Evolutionary conservation across 2,113 vertebrate genomes (phyloP), one percentile per base, ranked within the genome.

Genomic region (Zingel zingel): DNA sequence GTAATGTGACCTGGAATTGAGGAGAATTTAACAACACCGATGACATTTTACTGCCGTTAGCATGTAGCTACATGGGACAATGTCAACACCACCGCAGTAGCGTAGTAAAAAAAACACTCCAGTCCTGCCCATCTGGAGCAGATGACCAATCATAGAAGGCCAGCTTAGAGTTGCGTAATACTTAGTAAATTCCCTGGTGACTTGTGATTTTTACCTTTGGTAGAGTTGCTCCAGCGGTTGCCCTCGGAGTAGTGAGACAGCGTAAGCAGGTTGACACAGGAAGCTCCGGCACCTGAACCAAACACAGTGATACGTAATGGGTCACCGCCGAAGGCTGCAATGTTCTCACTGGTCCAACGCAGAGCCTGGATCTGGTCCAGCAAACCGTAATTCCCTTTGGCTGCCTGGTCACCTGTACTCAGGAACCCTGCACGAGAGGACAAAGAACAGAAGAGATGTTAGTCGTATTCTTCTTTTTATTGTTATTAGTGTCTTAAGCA

Each of bases 211-310:
- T 95, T 97, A 99, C 98, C 98, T 99, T 99, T 99, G 94, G 98
- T 99, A 93, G 98, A 99, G 97, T 99, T 99, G 97, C 98, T 99
- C 98, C 98, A 99, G 96, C 98, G 98, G 97, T 99, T 99, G 94
- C 98, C 98, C 97, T 99, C 98, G 91, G 98, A 99, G 95, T 99
- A 99, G 97, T 99, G 98, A 94, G 98, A 99, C 92, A 99, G 95
- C 71, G 98, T 99, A 94, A 99, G 97, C 15, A 99, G 96, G 95
- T 99, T 99, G 94, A 99, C 98, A 86, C 98, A 99, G 43, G 98
- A 99, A 67, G 97, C 98, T 51, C 98, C 98, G 54, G 98, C 98
- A 25, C 98, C 98, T 15, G 98, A 99, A 94, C 98, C 98, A 91
- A 99, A 99, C 94, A 99, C 98, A 71, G 98, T 99, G 91, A 99